These are phyloP conservation scores for Nycticryphes semicollaris DNA, from an alignment of 2,113 vertebrate species.

Conservation along the genomic window DNA sequence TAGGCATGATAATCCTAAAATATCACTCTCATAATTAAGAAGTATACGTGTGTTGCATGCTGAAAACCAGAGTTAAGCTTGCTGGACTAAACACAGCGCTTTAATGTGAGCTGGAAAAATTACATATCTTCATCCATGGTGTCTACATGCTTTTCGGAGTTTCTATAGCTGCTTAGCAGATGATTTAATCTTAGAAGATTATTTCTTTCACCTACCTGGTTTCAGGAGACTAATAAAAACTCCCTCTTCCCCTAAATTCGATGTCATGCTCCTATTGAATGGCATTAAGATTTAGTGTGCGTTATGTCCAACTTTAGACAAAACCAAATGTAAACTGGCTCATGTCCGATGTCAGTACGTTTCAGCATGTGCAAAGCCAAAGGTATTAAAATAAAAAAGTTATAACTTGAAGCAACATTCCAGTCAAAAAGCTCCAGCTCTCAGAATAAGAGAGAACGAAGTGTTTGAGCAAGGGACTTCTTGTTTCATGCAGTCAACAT, in stretches of 20 bases:
- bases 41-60: background rate
- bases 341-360: rapidly evolving
- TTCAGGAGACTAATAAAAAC: background rate
- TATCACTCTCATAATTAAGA: background rate
- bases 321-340: background rate
- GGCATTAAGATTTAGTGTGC: background rate
- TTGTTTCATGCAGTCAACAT: background rate
- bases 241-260: background rate
- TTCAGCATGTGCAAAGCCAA: background rate
- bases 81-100: background rate
- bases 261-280: background rate
- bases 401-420: background rate
- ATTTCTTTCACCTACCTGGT: background rate
- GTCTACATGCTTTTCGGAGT: background rate
- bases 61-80: background rate
- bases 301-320: background rate
- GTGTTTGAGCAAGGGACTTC: background rate
- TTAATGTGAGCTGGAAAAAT: background rate
- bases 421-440: background rate
- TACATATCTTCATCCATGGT: background rate
- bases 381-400: background rate
- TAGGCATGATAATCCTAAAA: background rate
- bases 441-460: background rate
- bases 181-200: background rate
- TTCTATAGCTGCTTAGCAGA: background rate